Base-by-base conservation (phyloP, 2,888 invertebrate genomes). In the Alcis repandata region DNA sequence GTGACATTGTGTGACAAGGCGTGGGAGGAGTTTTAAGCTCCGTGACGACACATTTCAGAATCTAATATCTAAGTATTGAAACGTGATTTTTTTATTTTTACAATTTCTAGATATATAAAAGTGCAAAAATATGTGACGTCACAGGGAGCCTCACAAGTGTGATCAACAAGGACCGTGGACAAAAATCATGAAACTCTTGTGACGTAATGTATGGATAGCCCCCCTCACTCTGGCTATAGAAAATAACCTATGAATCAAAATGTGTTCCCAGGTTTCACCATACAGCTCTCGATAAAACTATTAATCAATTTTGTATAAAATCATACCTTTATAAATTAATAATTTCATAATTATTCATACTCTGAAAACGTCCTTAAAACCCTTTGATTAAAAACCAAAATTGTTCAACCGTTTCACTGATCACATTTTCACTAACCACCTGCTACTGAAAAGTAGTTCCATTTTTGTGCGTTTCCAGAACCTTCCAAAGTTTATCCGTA, bases 381-480 rank as follows among this genome's bases (percentile, higher is more conserved):
- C 27, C 10, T 33, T 33, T 10, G 33, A 52, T 20, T n/a, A 52
- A 38, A 52, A 38, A 38, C 38, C 36, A 19, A 38, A 17, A 17
- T 49, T 17, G 7, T 49, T 15, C 33, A 22, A 46, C 15, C 15
- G 27, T 15, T 27, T 32, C 48, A 15, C 32, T 48, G 27, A 61
- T 54, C 41, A 61, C 52, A 59, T 46, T 40, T 48, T 32, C 22
- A 3, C 32, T 48, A 33, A 52, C 20, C 46, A 57, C 36, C 41
- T 40, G 27, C 40, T 58, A 48, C 53, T 41, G 32, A 41, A 54
- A 22, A 59, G 38, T 40, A 57, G 41, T 54, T 53, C 15, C 19
- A 48, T 36, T 54, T 33, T 63, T 63, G 63, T 63, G 63, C 63
- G 53, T 17, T 19, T 10, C 11, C 19, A 43, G 43, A 19, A 43